Evolutionary conservation across 2,113 vertebrate genomes (phyloP).

Genomic region (Odocoileus hemionus): DNA sequence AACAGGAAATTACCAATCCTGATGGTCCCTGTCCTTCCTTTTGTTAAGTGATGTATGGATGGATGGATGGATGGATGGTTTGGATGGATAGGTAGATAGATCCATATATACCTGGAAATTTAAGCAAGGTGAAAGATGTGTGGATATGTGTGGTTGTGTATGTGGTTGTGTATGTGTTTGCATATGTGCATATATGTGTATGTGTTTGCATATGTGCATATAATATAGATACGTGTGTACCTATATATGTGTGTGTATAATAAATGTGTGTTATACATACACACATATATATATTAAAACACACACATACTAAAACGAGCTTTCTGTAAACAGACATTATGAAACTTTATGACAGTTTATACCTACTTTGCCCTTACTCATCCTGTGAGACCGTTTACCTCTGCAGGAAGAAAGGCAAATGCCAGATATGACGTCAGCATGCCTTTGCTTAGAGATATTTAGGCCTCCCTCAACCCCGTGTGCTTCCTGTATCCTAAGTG

Average conservation of each 20-base stretch:
- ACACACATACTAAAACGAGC: background rate
- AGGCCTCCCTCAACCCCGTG: background rate
- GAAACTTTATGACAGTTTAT: background rate
- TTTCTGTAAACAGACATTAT: background rate
- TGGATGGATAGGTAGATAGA: background rate
- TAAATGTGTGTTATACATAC: background rate
- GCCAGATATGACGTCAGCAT: background rate
- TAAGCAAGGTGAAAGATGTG: background rate
- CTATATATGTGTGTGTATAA: background rate
- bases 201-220: background rate
- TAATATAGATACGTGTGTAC: background rate
- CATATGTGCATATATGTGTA: background rate
- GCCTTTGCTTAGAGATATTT: background rate
- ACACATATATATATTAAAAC: background rate
- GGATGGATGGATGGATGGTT: background rate
- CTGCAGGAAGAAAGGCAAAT: background rate
- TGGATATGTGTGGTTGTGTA: background rate
- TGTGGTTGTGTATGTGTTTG: background rate
- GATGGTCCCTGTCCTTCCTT: too few relatives aligned
- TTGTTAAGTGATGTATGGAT: background rate
- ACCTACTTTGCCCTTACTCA: background rate
- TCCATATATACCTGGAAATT: background rate
- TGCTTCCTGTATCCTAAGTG: background rate
- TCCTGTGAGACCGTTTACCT: background rate
- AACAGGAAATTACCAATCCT: accelerated